Evolutionary conservation across 1,140 invertebrate genomes (phyloP).

Genomic region (Ceratosolen solmsi): DNA sequence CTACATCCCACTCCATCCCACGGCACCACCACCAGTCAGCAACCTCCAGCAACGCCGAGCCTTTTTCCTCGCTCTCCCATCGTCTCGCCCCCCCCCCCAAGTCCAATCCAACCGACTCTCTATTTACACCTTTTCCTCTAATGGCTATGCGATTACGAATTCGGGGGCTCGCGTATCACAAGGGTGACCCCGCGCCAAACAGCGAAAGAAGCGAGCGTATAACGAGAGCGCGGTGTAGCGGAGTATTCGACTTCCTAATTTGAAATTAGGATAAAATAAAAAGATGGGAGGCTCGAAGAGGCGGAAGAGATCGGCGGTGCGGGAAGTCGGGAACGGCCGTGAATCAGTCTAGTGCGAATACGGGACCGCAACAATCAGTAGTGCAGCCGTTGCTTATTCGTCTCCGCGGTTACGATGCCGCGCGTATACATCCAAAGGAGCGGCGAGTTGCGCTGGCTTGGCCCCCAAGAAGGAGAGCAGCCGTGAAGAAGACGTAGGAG

Average conservation of each 20-base stretch:
- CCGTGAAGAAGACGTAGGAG: constrained; percentile 21
- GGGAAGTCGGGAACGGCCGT: background rate
- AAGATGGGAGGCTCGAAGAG: too few species aligned
- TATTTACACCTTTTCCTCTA: constrained; percentile 22
- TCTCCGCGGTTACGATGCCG: constrained; percentile 72
- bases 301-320: background rate
- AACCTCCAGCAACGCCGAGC: too few species aligned
- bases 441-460: constrained; percentile 18
- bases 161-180: background rate
- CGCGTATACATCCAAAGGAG: constrained; percentile 54
- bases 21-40: too few species aligned
- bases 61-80: too few species aligned
- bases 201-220: too few species aligned
- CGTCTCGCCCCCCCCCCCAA: constrained; percentile 30
- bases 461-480: background rate
- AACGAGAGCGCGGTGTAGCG: background rate
- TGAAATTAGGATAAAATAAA: too few species aligned
- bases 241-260: too few species aligned
- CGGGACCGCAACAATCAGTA: constrained; percentile 74
- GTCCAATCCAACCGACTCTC: too few species aligned
- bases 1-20: too few species aligned
- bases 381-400: constrained; percentile 66
- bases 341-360: constrained; percentile 55
- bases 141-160: constrained; percentile 16
- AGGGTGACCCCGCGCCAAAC: background rate